Evolutionary conservation across 2,888 invertebrate genomes (phyloP).

Genomic region (Tetranychus truncatus): DNA sequence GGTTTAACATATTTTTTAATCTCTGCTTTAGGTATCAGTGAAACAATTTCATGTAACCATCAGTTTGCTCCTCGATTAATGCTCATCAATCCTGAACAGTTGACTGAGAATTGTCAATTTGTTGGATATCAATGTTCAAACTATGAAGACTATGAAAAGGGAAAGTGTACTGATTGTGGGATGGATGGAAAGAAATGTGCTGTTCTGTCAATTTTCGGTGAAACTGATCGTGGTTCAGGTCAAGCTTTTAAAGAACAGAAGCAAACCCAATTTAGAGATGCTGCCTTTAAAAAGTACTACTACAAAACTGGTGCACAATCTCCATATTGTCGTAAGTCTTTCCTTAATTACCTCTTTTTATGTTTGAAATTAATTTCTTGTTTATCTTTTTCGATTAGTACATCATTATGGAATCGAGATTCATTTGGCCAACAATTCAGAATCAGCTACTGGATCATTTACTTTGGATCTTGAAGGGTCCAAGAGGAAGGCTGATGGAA

Average conservation of each 20-base stretch:
- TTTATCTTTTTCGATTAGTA: not conserved
- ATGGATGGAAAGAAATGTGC: not conserved
- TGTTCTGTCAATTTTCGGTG: not conserved
- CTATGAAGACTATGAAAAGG: not conserved
- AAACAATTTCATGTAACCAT: slow-evolving; percentile 1
- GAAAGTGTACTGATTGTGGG: not conserved
- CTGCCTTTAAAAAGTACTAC: not conserved
- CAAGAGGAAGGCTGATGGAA: not conserved
- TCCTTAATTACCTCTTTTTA: not conserved
- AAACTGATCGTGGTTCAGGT: not conserved
- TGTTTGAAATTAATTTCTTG: not conserved
- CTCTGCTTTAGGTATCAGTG: not conserved
- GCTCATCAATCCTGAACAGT: not conserved
- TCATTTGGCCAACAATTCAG: not conserved
- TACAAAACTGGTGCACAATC: not conserved
- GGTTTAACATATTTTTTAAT: not conserved
- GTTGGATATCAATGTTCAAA: slow-evolving; percentile 10
- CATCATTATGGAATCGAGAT: slow-evolving; percentile 1
- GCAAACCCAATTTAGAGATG: not conserved
- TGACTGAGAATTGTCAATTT: slow-evolving; percentile 8
- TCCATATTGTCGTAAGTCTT: not conserved
- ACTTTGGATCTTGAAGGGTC: not conserved
- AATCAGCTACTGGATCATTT: not conserved
- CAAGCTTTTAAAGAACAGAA: not conserved
- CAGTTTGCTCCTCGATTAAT: not conserved